phyloP scores from a whole-genome alignment of 2,797 vertebrate genomes.

The Anguilla pacifica region DNA sequence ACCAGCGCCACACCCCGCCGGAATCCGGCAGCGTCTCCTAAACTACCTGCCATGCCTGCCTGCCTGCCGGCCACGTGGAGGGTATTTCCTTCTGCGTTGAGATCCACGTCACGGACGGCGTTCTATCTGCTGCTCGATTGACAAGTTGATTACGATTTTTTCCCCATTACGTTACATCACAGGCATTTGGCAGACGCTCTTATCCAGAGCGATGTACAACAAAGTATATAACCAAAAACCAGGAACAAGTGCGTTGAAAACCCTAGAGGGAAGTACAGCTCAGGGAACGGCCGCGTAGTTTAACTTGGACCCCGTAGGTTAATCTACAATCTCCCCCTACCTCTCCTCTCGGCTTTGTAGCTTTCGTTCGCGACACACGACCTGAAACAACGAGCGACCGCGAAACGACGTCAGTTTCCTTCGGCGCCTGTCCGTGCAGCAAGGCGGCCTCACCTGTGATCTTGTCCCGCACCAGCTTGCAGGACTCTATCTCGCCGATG shows the following conservation, averaged over 20 bases:
- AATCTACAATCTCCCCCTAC: too few relatives aligned
- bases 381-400: neutral
- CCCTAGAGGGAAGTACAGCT: too few relatives aligned
- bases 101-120: neutral
- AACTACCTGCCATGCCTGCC: neutral
- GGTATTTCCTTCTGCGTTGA: neutral
- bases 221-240: too few relatives aligned
- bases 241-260: too few relatives aligned
- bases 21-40: neutral
- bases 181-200: too few relatives aligned
- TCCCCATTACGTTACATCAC: neutral
- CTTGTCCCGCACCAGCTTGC: constrained; percentile 99
- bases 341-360: neutral
- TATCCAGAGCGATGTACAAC: too few relatives aligned
- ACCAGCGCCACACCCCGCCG: constrained; percentile 9
- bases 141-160: neutral
- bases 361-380: neutral
- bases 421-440: neutral
- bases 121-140: neutral
- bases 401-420: neutral
- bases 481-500: constrained; percentile 99
- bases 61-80: neutral
- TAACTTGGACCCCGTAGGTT: too few relatives aligned
- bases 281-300: too few relatives aligned
- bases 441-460: constrained; percentile 86